Evolutionary conservation across 2,797 vertebrate genomes (phyloP), one percentile per base, ranked within the genome.

Genomic region (Typhlichthys subterraneus): DNA sequence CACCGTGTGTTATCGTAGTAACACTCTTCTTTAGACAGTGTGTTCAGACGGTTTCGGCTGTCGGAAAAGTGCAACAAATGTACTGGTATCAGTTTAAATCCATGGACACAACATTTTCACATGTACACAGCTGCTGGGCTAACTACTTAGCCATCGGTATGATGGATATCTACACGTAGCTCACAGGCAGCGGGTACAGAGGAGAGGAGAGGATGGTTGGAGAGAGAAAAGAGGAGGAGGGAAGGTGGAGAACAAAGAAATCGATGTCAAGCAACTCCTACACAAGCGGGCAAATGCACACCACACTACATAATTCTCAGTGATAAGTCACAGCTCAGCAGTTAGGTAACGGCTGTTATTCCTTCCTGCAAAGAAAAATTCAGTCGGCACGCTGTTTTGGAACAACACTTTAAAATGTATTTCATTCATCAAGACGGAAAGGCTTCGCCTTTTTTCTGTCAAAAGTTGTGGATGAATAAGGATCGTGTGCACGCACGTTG

Each of bases 321-420:
- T 70, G 63, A 67, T 75, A 67, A 78, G 73, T 65, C 70, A 72
- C 62, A 67, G 58, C 72, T 75, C 58, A 75, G 63, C 58, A 70
- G 59, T 53, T 63, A 33, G 19, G 33, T 60, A 53, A 63, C 62
- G 55, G 53, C 61, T 10, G 54, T 59, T 59, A 53, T 60, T 72
- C 55, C 31, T 65, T 48, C 45, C 33, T 12, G 19, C 2, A 55
- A 19, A 63, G 29, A 38, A 48, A 33, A 7, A 49, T 53, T 23
- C 19, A 23, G 19, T 23, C 23, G 23, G 8, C 57, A 46, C 42
- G 2, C 42, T 17, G 38, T 57, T 57, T 57, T 11, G 55, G 17
- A 46, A 57, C 33, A 45, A 45, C 54, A 54, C 48, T 67, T 65
- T 61, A 12, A 38, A 38, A 70, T 23, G 3, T 23, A 23, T 23